A percentile compares a stretch with the other conserved stretches of the same genome.
Conservation (phyloP, 2,797 vertebrate species). For the Pangasius krempfi region DNA sequence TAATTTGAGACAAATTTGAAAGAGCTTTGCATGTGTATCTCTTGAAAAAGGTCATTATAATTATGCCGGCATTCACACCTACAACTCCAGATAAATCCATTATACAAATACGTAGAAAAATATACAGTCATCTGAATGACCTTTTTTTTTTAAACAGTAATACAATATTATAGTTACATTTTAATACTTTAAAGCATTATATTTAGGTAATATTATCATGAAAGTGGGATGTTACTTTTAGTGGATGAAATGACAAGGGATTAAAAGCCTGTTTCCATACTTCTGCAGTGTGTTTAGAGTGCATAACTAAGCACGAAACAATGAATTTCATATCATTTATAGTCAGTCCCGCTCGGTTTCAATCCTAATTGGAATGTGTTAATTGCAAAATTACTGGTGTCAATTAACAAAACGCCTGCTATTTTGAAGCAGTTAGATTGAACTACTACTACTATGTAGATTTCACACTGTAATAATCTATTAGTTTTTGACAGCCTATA, state of each 20-base stretch:
- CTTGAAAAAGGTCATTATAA: background rate
- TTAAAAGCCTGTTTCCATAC: background rate
- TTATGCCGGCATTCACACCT: constrained; percentile 29
- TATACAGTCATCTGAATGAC: constrained; percentile 78
- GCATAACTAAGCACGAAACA: background rate
- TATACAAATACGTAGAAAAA: constrained; percentile 83
- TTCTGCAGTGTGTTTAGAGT: background rate
- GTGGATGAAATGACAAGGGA: background rate
- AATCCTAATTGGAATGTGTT: background rate
- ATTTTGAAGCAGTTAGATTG: background rate
- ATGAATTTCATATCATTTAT: background rate
- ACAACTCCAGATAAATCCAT: constrained; percentile 64
- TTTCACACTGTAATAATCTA: background rate
- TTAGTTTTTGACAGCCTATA: constrained; percentile 4
- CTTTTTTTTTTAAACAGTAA: constrained; percentile 69
- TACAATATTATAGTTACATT: constrained; percentile 56
- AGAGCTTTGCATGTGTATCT: background rate
- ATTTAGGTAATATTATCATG: constrained; percentile 42
- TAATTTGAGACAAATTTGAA: background rate
- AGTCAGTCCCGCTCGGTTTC: background rate
- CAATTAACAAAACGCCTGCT: background rate
- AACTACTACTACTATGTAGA: background rate
- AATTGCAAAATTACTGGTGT: background rate
- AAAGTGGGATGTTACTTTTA: constrained; percentile 37
- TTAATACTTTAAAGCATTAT: constrained; percentile 26